Evolutionary conservation across 1,140 invertebrate species (phyloP), one percentile per base, ranked within the genome.

Genomic region (Acromyrmex charruanus): DNA sequence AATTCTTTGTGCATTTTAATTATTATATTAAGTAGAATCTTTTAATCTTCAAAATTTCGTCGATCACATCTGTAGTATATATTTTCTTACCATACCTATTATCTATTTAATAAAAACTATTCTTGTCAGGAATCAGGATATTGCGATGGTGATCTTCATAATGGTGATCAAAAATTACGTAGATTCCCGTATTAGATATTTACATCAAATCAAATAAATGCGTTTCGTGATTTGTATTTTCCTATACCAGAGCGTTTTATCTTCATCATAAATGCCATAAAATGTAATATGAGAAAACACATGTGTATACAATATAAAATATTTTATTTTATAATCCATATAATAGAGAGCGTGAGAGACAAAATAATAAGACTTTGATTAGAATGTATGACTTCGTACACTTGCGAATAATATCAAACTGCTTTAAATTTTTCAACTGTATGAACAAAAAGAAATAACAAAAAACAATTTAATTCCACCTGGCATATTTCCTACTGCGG

Each of bases 161-260:
- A 63, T 9, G 14, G 2, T 51, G 28, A 77, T 85, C 66, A 6
- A 25, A 53, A 86, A 89, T 89, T 74, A 85, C 63, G 65, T 63
- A 88, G 66, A 88, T 86, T 59, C 51, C 16, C 14, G 1, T 16
- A 3, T 25, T 53, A 58, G 35, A 79, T 77, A 72, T 35, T 72
- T 59, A 7, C 9, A 39, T 7, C 35, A 39, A 39, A 39, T 9
- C 35, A 39, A 7, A 39, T 39, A 88, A 86, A 81, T 66, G 68
- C 44, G 25, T 61, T 79, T 65, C 28, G 3, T n/a, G 44, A 89
- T 86, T 71, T 80, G 49, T 16, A 61, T 88, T 80, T 80, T 59
- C 2, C 49, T 68, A 18, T 16, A 1, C 25, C n/a, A 21, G 77
- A 49, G 10, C 59, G 21, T 12, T 68, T 80, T 39, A 80, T 80